These are phyloP conservation scores for Drosophila macrospina DNA, from an alignment of 2,888 invertebrate species.

Conservation along the genomic window DNA sequence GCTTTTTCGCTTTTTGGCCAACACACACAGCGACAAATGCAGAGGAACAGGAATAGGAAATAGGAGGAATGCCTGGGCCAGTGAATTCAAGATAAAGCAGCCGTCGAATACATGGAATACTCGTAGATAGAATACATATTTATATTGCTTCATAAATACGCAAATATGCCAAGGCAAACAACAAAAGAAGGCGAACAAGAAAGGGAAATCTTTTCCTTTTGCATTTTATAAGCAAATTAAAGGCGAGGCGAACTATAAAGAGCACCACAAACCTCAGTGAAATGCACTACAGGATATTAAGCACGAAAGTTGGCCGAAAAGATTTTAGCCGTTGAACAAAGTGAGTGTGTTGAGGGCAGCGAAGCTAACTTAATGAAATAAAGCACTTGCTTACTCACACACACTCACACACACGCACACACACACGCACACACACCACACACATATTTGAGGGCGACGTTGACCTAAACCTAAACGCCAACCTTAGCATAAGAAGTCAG, in stretches of 20 bases:
- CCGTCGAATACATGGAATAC: conserved; percentile 7
- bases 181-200: conserved; percentile 48
- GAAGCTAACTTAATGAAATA: conserved; percentile 76
- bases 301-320: conserved; percentile 71
- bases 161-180: conserved; percentile 58
- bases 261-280: conserved; percentile 54
- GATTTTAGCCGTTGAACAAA: conserved; percentile 56
- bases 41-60: conserved; percentile 65
- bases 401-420: conserved; percentile 21
- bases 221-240: conserved; percentile 49
- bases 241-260: conserved; percentile 64
- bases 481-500: conserved; percentile 76
- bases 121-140: conserved; percentile 32
- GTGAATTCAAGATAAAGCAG: conserved; percentile 2
- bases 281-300: conserved; percentile 78
- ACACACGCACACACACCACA: neutral
- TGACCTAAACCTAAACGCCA: conserved; percentile 57
- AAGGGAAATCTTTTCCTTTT: conserved; percentile 37
- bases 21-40: too few relatives aligned
- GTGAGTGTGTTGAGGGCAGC: conserved; percentile 25
- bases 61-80: conserved; percentile 40
- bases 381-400: conserved; percentile 70
- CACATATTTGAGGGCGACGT: conserved; percentile 7
- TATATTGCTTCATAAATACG: conserved; percentile 75
- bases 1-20: conserved; percentile 23